Evolutionary conservation across 2,888 invertebrate genomes (phyloP).

Genomic region (Tetragnatha montana): DNA sequence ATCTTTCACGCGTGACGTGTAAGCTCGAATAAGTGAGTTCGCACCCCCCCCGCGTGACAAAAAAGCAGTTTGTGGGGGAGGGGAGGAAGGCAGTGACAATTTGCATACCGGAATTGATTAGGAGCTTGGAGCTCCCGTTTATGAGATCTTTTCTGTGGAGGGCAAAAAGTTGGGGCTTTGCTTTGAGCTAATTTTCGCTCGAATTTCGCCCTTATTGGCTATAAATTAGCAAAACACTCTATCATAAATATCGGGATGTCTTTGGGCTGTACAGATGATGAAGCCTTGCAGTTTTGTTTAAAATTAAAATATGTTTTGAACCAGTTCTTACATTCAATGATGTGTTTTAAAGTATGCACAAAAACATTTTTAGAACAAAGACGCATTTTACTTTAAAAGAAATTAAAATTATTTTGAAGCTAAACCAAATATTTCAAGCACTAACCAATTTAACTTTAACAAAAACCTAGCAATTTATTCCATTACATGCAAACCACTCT

Average conservation of each 20-base stretch:
- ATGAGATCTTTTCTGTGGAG: not conserved
- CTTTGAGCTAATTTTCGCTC: too few relatives aligned
- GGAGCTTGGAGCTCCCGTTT: not conserved
- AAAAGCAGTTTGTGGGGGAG: not conserved
- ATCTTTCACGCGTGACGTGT: slow-evolving; percentile 37
- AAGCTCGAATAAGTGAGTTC: slow-evolving; percentile 10
- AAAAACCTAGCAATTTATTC: too few relatives aligned
- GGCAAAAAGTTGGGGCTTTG: not conserved
- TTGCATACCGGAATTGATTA: slow-evolving; percentile 15
- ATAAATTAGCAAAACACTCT: too few relatives aligned
- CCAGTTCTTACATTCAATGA: not conserved
- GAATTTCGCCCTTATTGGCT: too few relatives aligned
- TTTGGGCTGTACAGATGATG: not conserved
- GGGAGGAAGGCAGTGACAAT: not conserved
- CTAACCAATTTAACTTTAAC: too few relatives aligned
- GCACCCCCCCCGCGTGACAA: not conserved
- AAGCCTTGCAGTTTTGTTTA: not conserved
- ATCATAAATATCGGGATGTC: too few relatives aligned
- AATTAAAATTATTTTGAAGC: too few relatives aligned
- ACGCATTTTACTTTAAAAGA: too few relatives aligned
- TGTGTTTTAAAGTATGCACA: too few relatives aligned
- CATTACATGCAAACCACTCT: too few relatives aligned
- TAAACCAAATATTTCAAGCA: too few relatives aligned
- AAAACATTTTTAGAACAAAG: too few relatives aligned
- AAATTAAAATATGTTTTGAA: not conserved